A percentile compares a stretch with the other conserved stretches of the same genome.
phyloP scores from a whole-genome alignment of 2,888 invertebrate species.

The Arctia plantaginis region DNA sequence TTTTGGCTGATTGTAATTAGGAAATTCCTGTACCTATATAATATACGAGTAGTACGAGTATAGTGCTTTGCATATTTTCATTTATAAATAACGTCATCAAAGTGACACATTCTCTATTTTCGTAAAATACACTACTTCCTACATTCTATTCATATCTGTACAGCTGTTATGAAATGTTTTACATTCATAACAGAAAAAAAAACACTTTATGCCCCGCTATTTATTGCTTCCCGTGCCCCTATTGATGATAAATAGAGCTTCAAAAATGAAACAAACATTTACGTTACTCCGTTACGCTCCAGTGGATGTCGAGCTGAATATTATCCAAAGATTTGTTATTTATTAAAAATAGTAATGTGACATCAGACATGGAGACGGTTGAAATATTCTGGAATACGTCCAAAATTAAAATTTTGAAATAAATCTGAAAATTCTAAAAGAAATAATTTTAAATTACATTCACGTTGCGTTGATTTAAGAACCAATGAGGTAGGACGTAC shows the following conservation, averaged over 20 bases:
- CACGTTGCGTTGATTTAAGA: slow-evolving; percentile 9
- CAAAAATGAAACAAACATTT: slow-evolving; percentile 18
- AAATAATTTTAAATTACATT: slow-evolving; percentile 21
- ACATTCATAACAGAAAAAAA: slow-evolving; percentile 15
- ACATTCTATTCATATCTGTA: slow-evolving; percentile 6
- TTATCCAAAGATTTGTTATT: slow-evolving; percentile 44
- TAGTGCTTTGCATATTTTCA: background rate
- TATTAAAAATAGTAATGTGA: slow-evolving; percentile 55
- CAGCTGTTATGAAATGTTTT: slow-evolving; percentile 21
- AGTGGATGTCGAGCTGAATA: slow-evolving; percentile 34
- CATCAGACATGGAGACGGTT: slow-evolving; percentile 49
- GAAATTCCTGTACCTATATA: background rate
- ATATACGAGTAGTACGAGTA: no score
- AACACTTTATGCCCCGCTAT: slow-evolving; percentile 19
- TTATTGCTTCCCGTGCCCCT: slow-evolving; percentile 40
- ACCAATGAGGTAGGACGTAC: background rate
- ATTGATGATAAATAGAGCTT: slow-evolving; percentile 19
- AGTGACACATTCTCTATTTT: slow-evolving; percentile 9
- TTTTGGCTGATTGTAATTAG: background rate
- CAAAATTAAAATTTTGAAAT: slow-evolving; percentile 48
- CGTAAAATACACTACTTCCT: slow-evolving; percentile 1
- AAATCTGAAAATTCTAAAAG: slow-evolving; percentile 34
- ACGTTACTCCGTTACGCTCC: slow-evolving; percentile 37
- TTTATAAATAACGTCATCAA: slow-evolving; percentile 2
- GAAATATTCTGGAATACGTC: slow-evolving; percentile 53